phyloP scores from a whole-genome alignment of 2,888 invertebrate genomes.

The Lasioglossum lativentre region DNA sequence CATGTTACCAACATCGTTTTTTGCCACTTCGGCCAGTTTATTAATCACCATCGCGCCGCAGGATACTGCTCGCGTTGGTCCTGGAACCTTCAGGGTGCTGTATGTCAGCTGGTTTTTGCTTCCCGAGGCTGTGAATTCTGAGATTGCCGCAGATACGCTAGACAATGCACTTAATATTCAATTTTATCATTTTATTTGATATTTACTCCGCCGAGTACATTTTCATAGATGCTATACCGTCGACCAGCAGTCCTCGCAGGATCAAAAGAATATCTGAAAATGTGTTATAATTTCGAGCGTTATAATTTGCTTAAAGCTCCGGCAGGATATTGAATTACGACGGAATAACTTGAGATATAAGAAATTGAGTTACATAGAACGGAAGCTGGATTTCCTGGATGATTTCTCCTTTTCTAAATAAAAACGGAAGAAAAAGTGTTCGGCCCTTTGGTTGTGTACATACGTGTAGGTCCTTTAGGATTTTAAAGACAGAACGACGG shows the following conservation, averaged over 20 bases:
- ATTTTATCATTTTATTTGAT: background rate
- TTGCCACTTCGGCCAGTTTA: background rate
- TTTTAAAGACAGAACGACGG: conserved; percentile 15
- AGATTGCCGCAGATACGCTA: background rate
- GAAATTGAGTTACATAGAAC: background rate
- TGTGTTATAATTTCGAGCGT: background rate
- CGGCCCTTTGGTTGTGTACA: background rate
- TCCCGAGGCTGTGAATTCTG: background rate
- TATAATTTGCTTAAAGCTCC: background rate
- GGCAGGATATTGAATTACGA: background rate
- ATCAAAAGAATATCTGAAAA: too few relatives aligned
- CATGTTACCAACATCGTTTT: background rate
- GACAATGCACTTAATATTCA: background rate
- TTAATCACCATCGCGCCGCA: background rate
- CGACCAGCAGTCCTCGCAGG: too few relatives aligned
- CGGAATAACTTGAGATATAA: background rate
- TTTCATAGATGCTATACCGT: too few relatives aligned
- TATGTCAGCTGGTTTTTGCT: background rate
- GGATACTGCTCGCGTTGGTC: background rate
- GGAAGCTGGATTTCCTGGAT: background rate
- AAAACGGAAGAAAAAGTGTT: background rate
- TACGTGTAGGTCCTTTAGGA: background rate
- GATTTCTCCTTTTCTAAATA: background rate
- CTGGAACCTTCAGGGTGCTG: background rate
- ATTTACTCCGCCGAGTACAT: too few relatives aligned